These are phyloP conservation scores for Nemapogon koenigi DNA, from an alignment of 2,888 invertebrate genomes.

Conservation along the genomic window DNA sequence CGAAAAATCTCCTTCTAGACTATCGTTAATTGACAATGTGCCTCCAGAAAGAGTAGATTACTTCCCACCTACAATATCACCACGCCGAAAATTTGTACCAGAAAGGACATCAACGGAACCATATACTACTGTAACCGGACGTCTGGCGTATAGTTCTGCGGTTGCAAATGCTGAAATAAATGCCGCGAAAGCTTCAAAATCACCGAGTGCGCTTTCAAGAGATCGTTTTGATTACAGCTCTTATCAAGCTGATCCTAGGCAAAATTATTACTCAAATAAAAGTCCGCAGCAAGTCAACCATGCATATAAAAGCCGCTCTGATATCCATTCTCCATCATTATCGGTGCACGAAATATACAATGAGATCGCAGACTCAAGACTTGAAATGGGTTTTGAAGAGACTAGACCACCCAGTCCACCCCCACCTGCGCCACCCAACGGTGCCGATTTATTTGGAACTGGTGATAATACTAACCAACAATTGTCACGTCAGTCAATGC, in stretches of 20 bases:
- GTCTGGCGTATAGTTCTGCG: conserved; percentile 71
- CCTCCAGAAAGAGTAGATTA: conserved; percentile 70
- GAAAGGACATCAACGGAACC: conserved; percentile 67
- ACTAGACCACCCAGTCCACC: conserved; percentile 76
- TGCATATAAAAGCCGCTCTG: conserved; percentile 54
- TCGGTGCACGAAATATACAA: conserved; percentile 71
- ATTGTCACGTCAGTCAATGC: conserved; percentile 32
- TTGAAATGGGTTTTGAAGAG: conserved; percentile 57
- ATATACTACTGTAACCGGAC: conserved; percentile 69
- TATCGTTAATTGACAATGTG: conserved; percentile 68
- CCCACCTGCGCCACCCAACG: conserved; percentile 81
- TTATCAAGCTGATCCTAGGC: conserved; percentile 51
- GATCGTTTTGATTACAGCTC: conserved; percentile 66
- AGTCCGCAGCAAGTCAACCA: conserved; percentile 52
- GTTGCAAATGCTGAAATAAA: conserved; percentile 69
- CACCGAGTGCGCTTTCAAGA: conserved; percentile 59
- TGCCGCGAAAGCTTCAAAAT: conserved; percentile 57
- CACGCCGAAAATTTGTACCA: conserved; percentile 62
- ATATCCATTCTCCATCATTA: conserved; percentile 67
- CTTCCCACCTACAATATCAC: conserved; percentile 62
- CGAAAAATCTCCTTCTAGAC: conserved; percentile 67
- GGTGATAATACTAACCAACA: conserved; percentile 36
- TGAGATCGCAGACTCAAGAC: conserved; percentile 46
- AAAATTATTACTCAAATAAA: conserved; percentile 44
- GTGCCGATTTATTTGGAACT: conserved; percentile 52